Evolutionary conservation across 2,113 vertebrate species (phyloP).

Genomic region (Alethe diademata): DNA sequence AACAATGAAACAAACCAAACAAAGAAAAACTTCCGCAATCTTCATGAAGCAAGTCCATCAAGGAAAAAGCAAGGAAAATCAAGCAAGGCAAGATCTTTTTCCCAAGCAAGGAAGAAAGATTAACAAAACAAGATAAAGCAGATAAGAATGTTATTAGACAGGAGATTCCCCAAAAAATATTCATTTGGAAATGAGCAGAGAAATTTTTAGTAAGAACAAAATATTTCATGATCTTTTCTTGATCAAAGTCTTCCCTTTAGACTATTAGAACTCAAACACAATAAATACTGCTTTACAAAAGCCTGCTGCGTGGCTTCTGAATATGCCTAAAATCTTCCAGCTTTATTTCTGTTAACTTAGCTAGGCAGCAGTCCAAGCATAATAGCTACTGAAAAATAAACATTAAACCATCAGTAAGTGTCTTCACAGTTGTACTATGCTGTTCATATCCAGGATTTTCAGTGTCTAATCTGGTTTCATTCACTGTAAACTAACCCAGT

Average conservation of each 20-base stretch:
- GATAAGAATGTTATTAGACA: neutral
- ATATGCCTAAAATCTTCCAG: constrained; percentile 12
- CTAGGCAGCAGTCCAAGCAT: constrained; percentile 35
- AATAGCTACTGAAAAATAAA: constrained; percentile 63
- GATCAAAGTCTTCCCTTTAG: neutral
- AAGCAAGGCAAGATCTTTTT: too few species aligned
- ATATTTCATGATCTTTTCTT: neutral
- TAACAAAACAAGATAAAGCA: neutral
- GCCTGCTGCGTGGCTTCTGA: neutral
- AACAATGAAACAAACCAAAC: neutral
- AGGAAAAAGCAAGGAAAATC: neutral
- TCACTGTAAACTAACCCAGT: constrained; percentile 16
- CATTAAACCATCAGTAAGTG: constrained; percentile 11
- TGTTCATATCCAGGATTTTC: constrained; percentile 32
- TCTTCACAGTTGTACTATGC: constrained; percentile 8
- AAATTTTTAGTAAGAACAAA: neutral
- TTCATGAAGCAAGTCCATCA: neutral
- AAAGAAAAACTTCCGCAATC: neutral
- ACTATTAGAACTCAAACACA: neutral
- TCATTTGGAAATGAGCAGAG: neutral
- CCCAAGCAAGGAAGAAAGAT: neutral
- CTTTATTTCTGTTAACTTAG: constrained; percentile 43
- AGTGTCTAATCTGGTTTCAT: constrained; percentile 36
- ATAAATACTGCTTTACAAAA: constrained; percentile 13
- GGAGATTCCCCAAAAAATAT: neutral